Evolutionary conservation across 2,797 vertebrate species (phyloP), one percentile per base, ranked within the genome.

Genomic region (Rhinophrynus dorsalis): DNA sequence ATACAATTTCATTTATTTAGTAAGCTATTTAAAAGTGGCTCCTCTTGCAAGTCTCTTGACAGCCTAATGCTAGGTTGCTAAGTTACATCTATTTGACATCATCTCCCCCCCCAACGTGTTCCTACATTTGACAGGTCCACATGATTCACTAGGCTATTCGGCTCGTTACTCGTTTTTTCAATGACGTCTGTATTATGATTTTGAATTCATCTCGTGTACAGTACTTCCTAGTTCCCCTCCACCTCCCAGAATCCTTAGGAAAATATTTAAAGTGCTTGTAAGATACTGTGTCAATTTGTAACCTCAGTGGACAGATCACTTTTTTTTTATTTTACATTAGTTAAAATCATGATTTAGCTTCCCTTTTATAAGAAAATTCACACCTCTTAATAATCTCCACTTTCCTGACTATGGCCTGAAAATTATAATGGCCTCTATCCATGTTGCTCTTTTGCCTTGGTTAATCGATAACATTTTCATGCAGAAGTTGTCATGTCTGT

Each of bases 11-110:
- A 77, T 83, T 80, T 82, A 88, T 86, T 85, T 85, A 81, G 76
- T 83, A 68, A 77, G 74, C 75, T 84, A 80, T 83, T 90, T 88
- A 83, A 87, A 87, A 88, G 76, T 78, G 79, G 74, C 74, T 77
- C 69, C 77, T 83, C 77, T 85, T 80, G 75, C 74, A 84, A 83
- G 79, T 85, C 82, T 70, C 73, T 79, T 84, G 85, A 88, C 80
- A 87, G 81, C 82, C 85, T 89, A 86, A 89, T 79, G 76, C 75
- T 61, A 76, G 74, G 88, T 93, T 94, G 89, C 94, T 92, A 88
- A 86, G 90, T 87, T 92, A 94, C 91, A 79, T 76, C 80, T 82
- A 89, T 90, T 87, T 93, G 90, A 93, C 91, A 92, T 93, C 89
- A 91, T 84, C 84, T 85, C 76, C 79, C n/a, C 88, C 84, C 83